These are phyloP conservation scores for Sebastes taczanowskii DNA, from an alignment of 2,797 vertebrate genomes.

Conservation along the genomic window DNA sequence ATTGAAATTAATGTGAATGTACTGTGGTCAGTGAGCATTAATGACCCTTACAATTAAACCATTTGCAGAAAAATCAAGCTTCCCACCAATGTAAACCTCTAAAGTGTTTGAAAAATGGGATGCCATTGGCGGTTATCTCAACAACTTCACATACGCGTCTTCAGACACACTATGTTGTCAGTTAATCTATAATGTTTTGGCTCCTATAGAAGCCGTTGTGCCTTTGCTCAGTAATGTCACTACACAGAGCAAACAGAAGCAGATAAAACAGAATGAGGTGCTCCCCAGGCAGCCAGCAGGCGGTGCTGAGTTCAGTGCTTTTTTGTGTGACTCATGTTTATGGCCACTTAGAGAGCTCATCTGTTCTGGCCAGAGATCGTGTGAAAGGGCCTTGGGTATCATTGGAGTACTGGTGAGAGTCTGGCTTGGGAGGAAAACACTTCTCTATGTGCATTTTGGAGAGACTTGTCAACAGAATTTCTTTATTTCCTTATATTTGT, in stretches of 20 bases:
- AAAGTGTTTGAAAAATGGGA: not conserved
- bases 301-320: constrained; percentile 37
- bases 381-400: constrained; percentile 27
- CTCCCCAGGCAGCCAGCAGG: constrained; percentile 33
- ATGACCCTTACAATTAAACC: constrained; percentile 1
- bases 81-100: not conserved
- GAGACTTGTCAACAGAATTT: not conserved
- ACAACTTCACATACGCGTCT: not conserved
- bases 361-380: constrained; percentile 24
- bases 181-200: not conserved
- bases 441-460: not conserved
- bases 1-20: not conserved
- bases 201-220: not conserved
- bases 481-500: not conserved
- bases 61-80: not conserved
- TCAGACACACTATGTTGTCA: not conserved
- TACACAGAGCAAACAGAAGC: constrained; percentile 32
- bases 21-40: not conserved
- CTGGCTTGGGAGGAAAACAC: constrained; percentile 4
- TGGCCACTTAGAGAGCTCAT: constrained; percentile 30
- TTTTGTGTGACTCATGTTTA: constrained; percentile 39
- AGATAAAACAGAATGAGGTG: constrained; percentile 31
- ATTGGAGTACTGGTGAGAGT: constrained; percentile 16
- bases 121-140: not conserved
- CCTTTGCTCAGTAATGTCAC: constrained; percentile 8